Percentiles rank a stretch among this genome's conserved stretches.
Conservation (phyloP, 2,113 vertebrate species). For the Oreochromis aureus region DNA sequence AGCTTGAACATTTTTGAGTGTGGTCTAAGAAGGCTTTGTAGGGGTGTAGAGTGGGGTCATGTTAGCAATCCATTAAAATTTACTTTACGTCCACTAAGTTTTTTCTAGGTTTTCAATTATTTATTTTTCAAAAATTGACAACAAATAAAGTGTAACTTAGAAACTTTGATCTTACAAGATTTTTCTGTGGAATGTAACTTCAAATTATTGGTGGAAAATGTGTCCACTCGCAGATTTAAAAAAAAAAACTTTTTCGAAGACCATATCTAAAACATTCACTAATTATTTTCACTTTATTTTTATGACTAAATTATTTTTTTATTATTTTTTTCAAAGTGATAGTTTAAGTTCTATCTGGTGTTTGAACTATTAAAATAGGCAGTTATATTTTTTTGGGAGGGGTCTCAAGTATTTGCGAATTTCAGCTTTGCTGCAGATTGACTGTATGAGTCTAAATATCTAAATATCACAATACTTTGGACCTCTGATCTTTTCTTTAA, state of each 20-base stretch:
- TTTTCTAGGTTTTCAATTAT: not conserved
- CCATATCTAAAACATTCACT: not conserved
- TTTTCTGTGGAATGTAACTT: not conserved
- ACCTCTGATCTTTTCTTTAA: not conserved
- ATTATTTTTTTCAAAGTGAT: not conserved
- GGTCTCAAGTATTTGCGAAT: rapidly evolving
- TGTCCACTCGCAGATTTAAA: rapidly evolving
- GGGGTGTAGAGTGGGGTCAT: rapidly evolving
- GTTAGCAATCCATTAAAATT: not conserved
- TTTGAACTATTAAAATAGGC: not conserved
- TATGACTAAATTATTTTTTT: not conserved
- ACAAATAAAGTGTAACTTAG: not conserved
- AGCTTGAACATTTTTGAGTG: not conserved
- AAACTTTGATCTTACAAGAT: not conserved
- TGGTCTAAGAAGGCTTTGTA: not conserved
- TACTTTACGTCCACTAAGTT: rapidly evolving
- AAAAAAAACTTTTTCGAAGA: not conserved
- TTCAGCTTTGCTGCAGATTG: not conserved
- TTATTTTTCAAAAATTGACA: not conserved
- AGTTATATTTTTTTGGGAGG: rapidly evolving
- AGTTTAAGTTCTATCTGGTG: not conserved
- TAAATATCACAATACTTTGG: not conserved
- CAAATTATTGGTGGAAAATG: rapidly evolving
- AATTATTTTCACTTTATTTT: rapidly evolving
- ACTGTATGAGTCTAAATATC: not conserved